phyloP scores from a whole-genome alignment of 1,140 invertebrate genomes.

The Sycophila sp. region DNA sequence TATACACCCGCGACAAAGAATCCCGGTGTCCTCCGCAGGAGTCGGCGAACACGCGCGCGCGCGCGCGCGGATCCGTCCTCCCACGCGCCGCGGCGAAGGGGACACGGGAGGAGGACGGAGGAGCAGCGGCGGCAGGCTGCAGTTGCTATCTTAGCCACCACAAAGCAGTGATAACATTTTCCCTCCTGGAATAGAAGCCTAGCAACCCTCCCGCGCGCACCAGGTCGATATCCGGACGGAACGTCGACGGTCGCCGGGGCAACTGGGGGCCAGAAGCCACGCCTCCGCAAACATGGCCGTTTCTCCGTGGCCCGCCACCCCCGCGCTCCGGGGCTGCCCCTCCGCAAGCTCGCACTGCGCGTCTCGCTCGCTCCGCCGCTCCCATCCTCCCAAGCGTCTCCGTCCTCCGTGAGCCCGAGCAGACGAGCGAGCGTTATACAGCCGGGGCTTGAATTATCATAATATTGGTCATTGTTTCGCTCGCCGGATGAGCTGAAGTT shows the following conservation, averaged over 20 bases:
- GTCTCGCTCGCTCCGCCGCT: background rate
- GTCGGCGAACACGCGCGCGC: background rate
- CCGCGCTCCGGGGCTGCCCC: too few species aligned
- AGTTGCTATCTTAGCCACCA: conserved; percentile 66
- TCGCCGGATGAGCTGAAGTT: too few species aligned
- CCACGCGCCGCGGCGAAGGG: background rate
- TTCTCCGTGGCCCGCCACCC: conserved; percentile 2
- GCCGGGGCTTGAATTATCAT: conserved; percentile 61
- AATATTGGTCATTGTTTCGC: conserved; percentile 63
- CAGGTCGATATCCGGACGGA: conserved; percentile 64
- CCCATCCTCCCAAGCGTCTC: background rate
- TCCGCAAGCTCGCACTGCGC: conserved; percentile 12
- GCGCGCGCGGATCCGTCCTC: too few species aligned
- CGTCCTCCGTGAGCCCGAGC: too few species aligned
- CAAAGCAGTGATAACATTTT: conserved; percentile 69
- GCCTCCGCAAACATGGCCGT: conserved; percentile 61
- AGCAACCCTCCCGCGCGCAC: conserved; percentile 60
- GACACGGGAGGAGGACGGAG: conserved; percentile 30
- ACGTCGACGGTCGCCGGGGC: conserved; percentile 58
- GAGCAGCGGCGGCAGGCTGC: conserved; percentile 37
- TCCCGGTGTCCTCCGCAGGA: too few species aligned
- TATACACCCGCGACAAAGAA: conserved; percentile 18
- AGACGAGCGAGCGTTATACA: background rate
- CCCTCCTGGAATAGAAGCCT: conserved; percentile 64
- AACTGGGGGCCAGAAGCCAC: conserved; percentile 57